Evolutionary conservation across 2,888 invertebrate species (phyloP).

Genomic region (Rhagium mordax): DNA sequence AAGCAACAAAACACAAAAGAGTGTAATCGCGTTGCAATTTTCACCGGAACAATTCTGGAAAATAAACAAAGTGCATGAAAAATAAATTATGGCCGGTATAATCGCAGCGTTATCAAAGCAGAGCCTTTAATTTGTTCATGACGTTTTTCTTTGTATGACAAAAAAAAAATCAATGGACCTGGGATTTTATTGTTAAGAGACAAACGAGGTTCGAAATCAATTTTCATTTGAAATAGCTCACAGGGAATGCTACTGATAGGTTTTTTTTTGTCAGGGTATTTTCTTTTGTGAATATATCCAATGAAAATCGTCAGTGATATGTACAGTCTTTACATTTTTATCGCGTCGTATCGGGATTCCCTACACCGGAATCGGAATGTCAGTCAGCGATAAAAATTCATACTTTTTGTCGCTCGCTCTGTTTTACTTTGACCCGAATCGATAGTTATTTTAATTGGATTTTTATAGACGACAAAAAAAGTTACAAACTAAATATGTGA

Average conservation of each 20-base stretch:
- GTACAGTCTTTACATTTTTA: constrained; percentile 30
- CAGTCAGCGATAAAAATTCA: constrained; percentile 29
- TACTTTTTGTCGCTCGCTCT: constrained; percentile 14
- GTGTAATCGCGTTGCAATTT: not conserved
- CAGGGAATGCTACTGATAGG: constrained; percentile 29
- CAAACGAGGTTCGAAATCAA: constrained; percentile 31
- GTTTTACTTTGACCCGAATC: constrained; percentile 26
- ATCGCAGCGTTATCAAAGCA: constrained; percentile 15
- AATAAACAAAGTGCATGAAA: constrained; percentile 14
- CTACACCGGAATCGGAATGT: constrained; percentile 25
- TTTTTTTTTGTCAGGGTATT: constrained; percentile 31
- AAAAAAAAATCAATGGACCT: constrained; percentile 24
- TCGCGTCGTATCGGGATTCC: constrained; percentile 1
- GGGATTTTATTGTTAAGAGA: constrained; percentile 29
- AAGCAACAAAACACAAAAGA: not conserved
- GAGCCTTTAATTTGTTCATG: constrained; percentile 18
- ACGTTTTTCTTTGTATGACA: constrained; percentile 3
- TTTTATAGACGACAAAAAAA: constrained; percentile 22
- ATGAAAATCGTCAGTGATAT: constrained; percentile 26
- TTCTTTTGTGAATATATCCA: constrained; percentile 34
- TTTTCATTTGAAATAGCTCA: constrained; percentile 26
- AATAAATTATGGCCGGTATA: not conserved
- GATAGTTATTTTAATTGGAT: constrained; percentile 34
- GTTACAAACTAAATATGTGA: constrained; percentile 18
- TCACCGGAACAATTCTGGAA: not conserved